These are phyloP conservation scores for Beaufortia kweichowensis DNA, from an alignment of 2,113 vertebrate genomes.

Conservation along the genomic window DNA sequence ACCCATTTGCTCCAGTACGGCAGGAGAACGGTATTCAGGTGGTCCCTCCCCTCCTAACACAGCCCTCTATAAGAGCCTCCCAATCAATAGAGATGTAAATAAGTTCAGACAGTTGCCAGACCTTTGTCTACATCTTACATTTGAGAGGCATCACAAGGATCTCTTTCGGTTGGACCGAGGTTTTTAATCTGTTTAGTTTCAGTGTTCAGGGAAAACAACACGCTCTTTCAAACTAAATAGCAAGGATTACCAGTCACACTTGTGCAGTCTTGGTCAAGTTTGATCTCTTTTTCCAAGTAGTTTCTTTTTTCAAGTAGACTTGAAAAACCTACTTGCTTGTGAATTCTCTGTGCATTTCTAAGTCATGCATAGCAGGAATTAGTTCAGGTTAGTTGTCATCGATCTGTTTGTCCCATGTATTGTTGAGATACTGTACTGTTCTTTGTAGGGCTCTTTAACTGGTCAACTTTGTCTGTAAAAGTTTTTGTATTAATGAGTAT, in stretches of 20 bases:
- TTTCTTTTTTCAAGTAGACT: neutral
- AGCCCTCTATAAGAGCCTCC: constrained; percentile 52
- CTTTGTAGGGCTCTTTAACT: neutral
- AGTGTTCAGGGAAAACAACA: constrained; percentile 41
- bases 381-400: neutral
- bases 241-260: constrained; percentile 11
- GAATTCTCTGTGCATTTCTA: neutral
- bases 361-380: neutral
- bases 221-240: constrained; percentile 41
- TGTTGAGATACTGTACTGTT: neutral
- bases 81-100: constrained; percentile 71
- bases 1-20: constrained; percentile 58
- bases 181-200: constrained; percentile 52
- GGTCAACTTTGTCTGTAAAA: too few relatives aligned
- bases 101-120: constrained; percentile 67
- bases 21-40: constrained; percentile 58
- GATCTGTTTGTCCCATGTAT: neutral
- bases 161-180: constrained; percentile 42
- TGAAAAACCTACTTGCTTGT: neutral
- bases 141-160: constrained; percentile 59
- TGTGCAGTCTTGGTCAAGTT: constrained; percentile 4
- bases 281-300: neutral
- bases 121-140: constrained; percentile 63
- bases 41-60: constrained; percentile 31
- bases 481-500: too few relatives aligned